Evolutionary conservation across 2,113 vertebrate species (phyloP), one percentile per base, ranked within the genome.

Genomic region (Sardina pilchardus): DNA sequence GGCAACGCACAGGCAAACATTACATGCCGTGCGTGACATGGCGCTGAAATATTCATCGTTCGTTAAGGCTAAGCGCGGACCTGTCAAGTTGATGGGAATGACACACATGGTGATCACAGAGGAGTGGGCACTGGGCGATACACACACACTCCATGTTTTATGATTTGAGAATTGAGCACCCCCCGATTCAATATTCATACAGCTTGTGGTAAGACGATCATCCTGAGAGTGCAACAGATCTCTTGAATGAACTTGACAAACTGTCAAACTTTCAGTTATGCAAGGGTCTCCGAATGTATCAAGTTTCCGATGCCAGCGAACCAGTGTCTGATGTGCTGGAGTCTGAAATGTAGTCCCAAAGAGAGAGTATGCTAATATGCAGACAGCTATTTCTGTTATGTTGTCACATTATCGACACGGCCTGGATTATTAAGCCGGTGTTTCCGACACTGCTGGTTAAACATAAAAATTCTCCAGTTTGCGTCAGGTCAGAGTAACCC

Each of bases 211-310:
- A 87, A 45, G 63, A 84, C 45, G 45, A 85, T 19, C 75, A 82
- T 30, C 36, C 17, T 50, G 75, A 75, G 26, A 83, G 47, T 24
- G 87, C 83, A 36, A 84, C 53, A 78, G 34, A n/a, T n/a, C 17
- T 36, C 34, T 82, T 81, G 81, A 81, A 26, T 84, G 83, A 84
- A 85, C 85, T 85, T 44, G 53, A 85, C 50, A 75, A 85, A 39
- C 85, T 87, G 53, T 82, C 85, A 81, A 36, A 81, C 48, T 43
- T 83, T 59, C 85, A 26, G 50, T 87, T 81, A 87, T 47, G 50
- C 84, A 87, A 82, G 80, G 48, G 63, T 82, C 10, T 39, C 45
- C 81, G 26, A 43, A 83, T 47, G 34, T 34, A 86, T 71, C 80
- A 16, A 21, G 82, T 50, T 82, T 78, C 26, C 26, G 12, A 39